Percentiles rank a stretch among this genome's conserved stretches.
Evolutionary conservation across 2,888 invertebrate species (phyloP).

Genomic region (Brenthis ino): DNA sequence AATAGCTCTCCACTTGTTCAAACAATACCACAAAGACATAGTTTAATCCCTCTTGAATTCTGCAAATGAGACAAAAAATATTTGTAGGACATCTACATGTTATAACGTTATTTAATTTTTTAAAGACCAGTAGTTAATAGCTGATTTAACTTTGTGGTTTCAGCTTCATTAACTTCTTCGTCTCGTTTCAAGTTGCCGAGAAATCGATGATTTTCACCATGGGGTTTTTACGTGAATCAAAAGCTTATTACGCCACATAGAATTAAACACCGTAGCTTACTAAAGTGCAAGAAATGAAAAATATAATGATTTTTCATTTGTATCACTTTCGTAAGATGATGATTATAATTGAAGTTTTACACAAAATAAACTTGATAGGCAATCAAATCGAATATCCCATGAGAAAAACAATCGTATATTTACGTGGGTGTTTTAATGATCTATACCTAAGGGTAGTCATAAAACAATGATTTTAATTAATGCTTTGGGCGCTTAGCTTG

Average conservation of each 20-base stretch:
- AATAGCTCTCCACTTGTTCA: slow-evolving; percentile 39
- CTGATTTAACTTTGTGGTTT: slow-evolving; percentile 22
- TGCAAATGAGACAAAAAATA: slow-evolving; percentile 34
- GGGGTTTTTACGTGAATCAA: too few species aligned
- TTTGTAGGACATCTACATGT: slow-evolving; percentile 14
- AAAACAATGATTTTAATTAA: slow-evolving; percentile 47
- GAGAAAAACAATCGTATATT: slow-evolving; percentile 17
- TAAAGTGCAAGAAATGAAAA: too few species aligned
- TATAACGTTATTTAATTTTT: slow-evolving; percentile 4
- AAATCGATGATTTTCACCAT: slow-evolving; percentile 5
- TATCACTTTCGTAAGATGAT: too few species aligned
- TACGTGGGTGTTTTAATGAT: slow-evolving; percentile 34
- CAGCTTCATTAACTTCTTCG: slow-evolving; percentile 15
- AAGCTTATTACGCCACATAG: too few species aligned
- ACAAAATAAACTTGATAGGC: slow-evolving; percentile 9
- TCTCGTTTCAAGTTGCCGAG: slow-evolving; percentile 19
- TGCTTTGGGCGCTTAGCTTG: slow-evolving; percentile 37
- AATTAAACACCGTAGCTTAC: too few species aligned
- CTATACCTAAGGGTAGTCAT: slow-evolving; percentile 44
- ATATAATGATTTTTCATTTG: too few species aligned
- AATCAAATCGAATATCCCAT: slow-evolving; percentile 12
- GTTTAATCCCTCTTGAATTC: slow-evolving; percentile 33
- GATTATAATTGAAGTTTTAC: not conserved
- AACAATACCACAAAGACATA: slow-evolving; percentile 34
- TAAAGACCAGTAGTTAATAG: slow-evolving; percentile 24